A percentile compares a stretch with the other conserved stretches of the same genome.
These are phyloP conservation scores for Leptinotarsa peninsularis DNA, from an alignment of 2,888 invertebrate genomes.

Conservation along the genomic window DNA sequence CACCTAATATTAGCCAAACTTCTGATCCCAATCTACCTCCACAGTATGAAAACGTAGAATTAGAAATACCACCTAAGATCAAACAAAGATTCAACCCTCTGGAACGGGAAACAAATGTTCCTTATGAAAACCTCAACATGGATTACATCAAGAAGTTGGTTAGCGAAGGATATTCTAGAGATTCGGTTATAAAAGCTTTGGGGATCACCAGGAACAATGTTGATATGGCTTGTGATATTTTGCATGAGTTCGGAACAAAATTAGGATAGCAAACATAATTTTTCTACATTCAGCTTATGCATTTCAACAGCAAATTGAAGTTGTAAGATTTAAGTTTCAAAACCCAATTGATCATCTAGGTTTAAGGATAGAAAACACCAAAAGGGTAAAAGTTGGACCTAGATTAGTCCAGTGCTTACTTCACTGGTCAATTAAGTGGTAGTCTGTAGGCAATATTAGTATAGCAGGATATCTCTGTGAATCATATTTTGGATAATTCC, in stretches of 20 bases:
- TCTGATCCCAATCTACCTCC: conserved; percentile 31
- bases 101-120: conserved; percentile 65
- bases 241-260: conserved; percentile 59
- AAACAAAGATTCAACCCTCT: conserved; percentile 57
- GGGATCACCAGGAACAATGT: conserved; percentile 94
- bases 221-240: conserved; percentile 90
- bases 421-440: conserved; percentile 6
- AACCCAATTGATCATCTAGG: not conserved
- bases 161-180: conserved; percentile 90
- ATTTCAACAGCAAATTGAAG: conserved; percentile 4
- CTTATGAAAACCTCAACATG: conserved; percentile 90
- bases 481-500: not conserved
- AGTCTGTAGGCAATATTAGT: not conserved
- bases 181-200: conserved; percentile 90
- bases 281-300: not conserved
- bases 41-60: conserved; percentile 50
- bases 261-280: conserved; percentile 54
- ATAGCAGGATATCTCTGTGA: not conserved
- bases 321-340: not conserved
- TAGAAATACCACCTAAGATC: conserved; percentile 30
- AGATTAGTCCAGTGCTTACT: not conserved
- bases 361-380: not conserved
- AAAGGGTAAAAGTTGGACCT: not conserved
- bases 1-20: conserved; percentile 69
- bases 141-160: conserved; percentile 91